A percentile compares a stretch with the other conserved stretches of the same genome.
Evolutionary conservation across 1,140 invertebrate genomes (phyloP).

Genomic region (Drosophila dunni): DNA sequence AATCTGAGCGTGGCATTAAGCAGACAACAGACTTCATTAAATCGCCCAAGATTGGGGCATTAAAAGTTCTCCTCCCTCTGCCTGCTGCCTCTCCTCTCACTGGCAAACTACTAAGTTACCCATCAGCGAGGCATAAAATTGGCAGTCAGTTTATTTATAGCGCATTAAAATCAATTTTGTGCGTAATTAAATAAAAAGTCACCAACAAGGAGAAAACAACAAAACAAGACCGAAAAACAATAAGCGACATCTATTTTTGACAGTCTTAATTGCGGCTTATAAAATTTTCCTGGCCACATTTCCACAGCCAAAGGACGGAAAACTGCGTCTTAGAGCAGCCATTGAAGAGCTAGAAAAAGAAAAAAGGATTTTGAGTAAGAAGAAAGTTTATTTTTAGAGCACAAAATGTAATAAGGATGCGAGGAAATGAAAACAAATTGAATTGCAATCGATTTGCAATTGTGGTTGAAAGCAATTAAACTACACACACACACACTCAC

Average conservation of each 20-base stretch:
- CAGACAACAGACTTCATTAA: conserved; percentile 75
- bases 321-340: conserved; percentile 3
- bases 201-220: conserved; percentile 11
- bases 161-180: conserved; percentile 76
- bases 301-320: not conserved
- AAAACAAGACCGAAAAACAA: conserved; percentile 10
- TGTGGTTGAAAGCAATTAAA: conserved; percentile 43
- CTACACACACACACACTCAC: conserved; percentile 1
- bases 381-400: conserved; percentile 19
- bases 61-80: conserved; percentile 36
- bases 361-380: conserved; percentile 8
- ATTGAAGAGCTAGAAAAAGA: conserved; percentile 9
- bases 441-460: conserved; percentile 23
- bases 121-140: conserved; percentile 60
- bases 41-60: conserved; percentile 51
- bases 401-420: conserved; percentile 38
- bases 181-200: conserved; percentile 69
- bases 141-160: conserved; percentile 72
- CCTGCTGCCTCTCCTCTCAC: not conserved
- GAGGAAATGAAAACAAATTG: conserved; percentile 25
- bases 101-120: conserved; percentile 1
- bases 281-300: conserved; percentile 26
- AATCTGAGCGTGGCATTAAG: conserved; percentile 14
- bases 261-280: conserved; percentile 47
- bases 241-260: conserved; percentile 45